A percentile compares a stretch with the other conserved stretches of the same genome.
phyloP scores from a whole-genome alignment of 1,140 invertebrate genomes.

The Phocides pigmalion region DNA sequence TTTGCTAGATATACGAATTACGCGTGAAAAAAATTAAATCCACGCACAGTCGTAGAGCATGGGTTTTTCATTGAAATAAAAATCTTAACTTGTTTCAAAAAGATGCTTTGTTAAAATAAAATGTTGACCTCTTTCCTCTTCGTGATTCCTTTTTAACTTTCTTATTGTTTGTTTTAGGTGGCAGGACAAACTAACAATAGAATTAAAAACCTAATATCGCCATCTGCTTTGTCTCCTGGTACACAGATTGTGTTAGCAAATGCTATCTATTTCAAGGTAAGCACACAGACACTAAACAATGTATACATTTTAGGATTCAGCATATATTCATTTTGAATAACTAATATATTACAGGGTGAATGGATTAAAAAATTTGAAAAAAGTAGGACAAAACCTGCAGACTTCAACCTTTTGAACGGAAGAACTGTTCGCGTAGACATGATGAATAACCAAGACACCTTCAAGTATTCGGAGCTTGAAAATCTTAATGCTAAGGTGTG shows the following conservation, averaged over 20 bases:
- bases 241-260: not conserved
- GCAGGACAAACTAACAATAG: not conserved
- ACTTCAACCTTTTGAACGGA: not conserved
- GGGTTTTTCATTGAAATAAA: too few relatives aligned
- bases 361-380: not conserved
- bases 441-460: not conserved
- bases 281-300: not conserved
- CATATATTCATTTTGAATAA: too few relatives aligned
- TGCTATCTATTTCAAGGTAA: not conserved
- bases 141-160: too few relatives aligned
- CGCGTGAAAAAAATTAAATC: too few relatives aligned
- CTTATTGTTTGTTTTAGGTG: not conserved
- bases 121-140: too few relatives aligned
- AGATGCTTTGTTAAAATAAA: too few relatives aligned
- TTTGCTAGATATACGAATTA: too few relatives aligned
- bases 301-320: too few relatives aligned
- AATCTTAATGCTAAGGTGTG: not conserved
- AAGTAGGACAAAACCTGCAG: not conserved
- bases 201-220: not conserved
- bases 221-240: not conserved
- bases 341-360: not conserved
- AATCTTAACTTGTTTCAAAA: too few relatives aligned
- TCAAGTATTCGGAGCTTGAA: not conserved
- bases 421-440: not conserved
- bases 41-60: too few relatives aligned